phyloP scores from a whole-genome alignment of 2,113 vertebrate species.

The Orthochromis indermauri region DNA sequence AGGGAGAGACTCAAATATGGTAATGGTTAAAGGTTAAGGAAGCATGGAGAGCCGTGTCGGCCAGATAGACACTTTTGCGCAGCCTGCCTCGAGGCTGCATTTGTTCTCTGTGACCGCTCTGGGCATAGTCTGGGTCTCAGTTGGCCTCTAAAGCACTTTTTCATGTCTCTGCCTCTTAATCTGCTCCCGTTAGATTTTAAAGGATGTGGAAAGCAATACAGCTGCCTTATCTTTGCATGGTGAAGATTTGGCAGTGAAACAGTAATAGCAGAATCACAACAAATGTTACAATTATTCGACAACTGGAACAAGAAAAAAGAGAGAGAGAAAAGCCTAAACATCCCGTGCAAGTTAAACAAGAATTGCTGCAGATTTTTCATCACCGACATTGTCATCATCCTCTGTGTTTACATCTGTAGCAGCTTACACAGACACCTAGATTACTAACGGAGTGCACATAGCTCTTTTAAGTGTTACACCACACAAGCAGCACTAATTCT shows the following conservation, averaged over 20 bases:
- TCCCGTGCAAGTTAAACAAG: background rate
- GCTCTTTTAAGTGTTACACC: background rate
- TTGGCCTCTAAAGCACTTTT: conserved; percentile 38
- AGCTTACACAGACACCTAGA: conserved; percentile 1
- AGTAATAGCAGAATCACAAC: background rate
- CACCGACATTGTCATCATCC: background rate
- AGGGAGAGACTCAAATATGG: conserved; percentile 25
- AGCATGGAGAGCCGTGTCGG: conserved; percentile 31
- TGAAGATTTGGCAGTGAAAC: background rate
- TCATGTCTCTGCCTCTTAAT: conserved; percentile 32
- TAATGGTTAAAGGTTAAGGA: conserved; percentile 39
- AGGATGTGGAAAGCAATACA: background rate
- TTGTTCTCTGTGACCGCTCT: conserved; percentile 45
- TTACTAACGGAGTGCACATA: background rate
- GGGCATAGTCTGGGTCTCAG: conserved; percentile 27
- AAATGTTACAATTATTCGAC: background rate
- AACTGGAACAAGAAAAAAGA: background rate
- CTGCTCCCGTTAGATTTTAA: conserved; percentile 33
- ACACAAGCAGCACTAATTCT: conserved; percentile 31
- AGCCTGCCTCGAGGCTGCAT: conserved; percentile 42
- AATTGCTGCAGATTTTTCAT: background rate
- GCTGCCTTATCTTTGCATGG: background rate
- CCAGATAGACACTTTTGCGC: conserved; percentile 30
- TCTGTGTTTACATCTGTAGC: background rate
- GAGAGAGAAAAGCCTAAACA: background rate